phyloP scores from a whole-genome alignment of 2,888 invertebrate species.

The Eulithis prunata region DNA sequence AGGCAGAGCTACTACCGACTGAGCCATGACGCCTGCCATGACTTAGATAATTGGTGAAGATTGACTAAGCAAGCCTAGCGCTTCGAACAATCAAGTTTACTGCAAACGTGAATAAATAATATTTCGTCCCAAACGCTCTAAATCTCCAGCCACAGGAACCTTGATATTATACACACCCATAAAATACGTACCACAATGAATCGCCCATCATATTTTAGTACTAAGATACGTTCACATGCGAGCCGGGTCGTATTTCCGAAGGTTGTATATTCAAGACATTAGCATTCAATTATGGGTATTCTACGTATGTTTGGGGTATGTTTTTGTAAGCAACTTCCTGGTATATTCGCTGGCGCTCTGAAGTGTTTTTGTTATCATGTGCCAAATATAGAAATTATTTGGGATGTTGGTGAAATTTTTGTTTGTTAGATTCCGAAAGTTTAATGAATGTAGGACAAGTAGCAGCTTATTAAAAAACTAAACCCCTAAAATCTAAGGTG shows the following conservation, averaged over 20 bases:
- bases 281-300: constrained; percentile 24
- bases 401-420: no score
- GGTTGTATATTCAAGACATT: constrained; percentile 15
- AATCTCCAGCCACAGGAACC: constrained; percentile 18
- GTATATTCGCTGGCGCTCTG: not conserved
- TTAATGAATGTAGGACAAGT: no score
- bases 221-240: constrained; percentile 40
- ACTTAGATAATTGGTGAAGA: no score
- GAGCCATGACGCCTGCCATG: no score
- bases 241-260: constrained; percentile 33
- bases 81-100: no score
- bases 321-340: constrained; percentile 9
- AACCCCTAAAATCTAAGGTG: no score
- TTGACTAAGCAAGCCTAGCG: no score
- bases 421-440: no score
- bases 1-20: no score
- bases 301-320: constrained; percentile 5
- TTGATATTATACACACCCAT: constrained; percentile 35
- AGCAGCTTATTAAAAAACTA: no score
- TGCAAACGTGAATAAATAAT: not conserved
- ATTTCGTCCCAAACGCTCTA: not conserved
- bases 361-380: constrained; percentile 1
- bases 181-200: constrained; percentile 29
- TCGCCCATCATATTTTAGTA: constrained; percentile 41
- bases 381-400: not conserved